phyloP scores from a whole-genome alignment of 2,113 vertebrate genomes.

The Pyxicephalus adspersus region DNA sequence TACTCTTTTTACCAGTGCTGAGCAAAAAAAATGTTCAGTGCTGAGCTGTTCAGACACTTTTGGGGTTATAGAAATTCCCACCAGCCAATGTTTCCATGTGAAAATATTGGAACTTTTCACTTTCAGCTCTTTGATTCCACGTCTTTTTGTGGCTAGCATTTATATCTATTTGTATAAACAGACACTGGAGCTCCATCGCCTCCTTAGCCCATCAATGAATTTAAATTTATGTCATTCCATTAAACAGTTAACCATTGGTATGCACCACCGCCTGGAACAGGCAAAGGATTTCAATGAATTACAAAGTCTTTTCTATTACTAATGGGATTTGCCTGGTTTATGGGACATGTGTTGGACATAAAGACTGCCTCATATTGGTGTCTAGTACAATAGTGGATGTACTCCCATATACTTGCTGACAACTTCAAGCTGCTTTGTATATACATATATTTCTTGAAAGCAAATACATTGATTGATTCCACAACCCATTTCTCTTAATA shows the following conservation, averaged over 20 bases:
- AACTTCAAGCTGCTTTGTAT: background rate
- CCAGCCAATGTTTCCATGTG: background rate
- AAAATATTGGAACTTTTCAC: background rate
- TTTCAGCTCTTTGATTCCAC: constrained; percentile 9
- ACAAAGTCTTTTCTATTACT: constrained; percentile 28
- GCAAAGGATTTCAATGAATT: constrained; percentile 34
- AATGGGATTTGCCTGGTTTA: constrained; percentile 35
- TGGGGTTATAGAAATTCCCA: too few species aligned
- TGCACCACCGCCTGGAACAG: constrained; percentile 20
- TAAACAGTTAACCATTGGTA: constrained; percentile 25
- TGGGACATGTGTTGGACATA: constrained; percentile 27
- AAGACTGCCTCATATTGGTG: constrained; percentile 2
- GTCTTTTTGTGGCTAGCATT: constrained; percentile 5
- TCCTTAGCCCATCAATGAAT: background rate
- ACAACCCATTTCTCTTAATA: too few species aligned
- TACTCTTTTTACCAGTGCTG: too few species aligned
- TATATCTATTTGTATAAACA: constrained; percentile 1
- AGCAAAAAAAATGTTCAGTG: too few species aligned
- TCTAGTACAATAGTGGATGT: background rate
- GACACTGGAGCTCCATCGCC: background rate
- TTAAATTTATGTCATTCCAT: background rate
- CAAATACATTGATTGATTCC: too few species aligned
- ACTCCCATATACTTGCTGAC: background rate
- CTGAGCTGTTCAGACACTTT: too few species aligned
- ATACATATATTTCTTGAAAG: background rate